Percentiles rank a stretch among this genome's conserved stretches.
Evolutionary conservation across 2,113 vertebrate genomes (phyloP).

Genomic region (Phyllopteryx taeniolatus): DNA sequence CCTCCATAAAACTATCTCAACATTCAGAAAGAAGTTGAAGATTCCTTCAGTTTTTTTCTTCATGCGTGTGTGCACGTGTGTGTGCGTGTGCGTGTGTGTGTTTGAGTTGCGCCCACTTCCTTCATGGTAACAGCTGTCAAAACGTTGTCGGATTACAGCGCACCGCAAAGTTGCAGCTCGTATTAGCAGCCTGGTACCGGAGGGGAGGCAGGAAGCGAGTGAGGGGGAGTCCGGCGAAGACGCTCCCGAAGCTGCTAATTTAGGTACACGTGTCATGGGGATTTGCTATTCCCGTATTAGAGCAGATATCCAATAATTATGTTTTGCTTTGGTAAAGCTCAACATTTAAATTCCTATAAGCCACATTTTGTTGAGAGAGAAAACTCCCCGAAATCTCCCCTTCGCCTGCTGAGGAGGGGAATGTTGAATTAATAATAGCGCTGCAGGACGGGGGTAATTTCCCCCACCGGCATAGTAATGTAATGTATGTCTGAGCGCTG

Average conservation of each 20-base stretch:
- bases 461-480: conserved; percentile 17
- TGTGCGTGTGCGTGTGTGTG: conserved; percentile 5
- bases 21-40: conserved; percentile 14
- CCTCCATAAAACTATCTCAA: conserved; percentile 39
- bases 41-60: conserved; percentile 30
- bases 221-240: conserved; percentile 33
- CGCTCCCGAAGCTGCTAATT: conserved; percentile 56
- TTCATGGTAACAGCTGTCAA: conserved; percentile 83
- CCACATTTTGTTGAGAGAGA: conserved; percentile 59
- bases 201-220: conserved; percentile 55
- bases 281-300: conserved; percentile 62
- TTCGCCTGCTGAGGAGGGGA: conserved; percentile 42
- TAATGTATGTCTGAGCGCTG: conserved; percentile 13
- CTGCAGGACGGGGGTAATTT: conserved; percentile 28
- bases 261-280: conserved; percentile 60
- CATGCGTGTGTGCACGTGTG: conserved; percentile 25
- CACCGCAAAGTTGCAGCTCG: conserved; percentile 69
- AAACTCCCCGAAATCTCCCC: conserved; percentile 62
- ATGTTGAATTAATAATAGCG: conserved; percentile 56
- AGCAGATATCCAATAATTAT: conserved; percentile 49
- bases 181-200: conserved; percentile 71
- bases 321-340: conserved; percentile 58
- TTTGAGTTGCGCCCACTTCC: conserved; percentile 80
- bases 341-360: conserved; percentile 45
- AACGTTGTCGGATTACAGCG: conserved; percentile 72